These are phyloP conservation scores for Pterois miles DNA, from an alignment of 2,797 vertebrate species.

Conservation along the genomic window DNA sequence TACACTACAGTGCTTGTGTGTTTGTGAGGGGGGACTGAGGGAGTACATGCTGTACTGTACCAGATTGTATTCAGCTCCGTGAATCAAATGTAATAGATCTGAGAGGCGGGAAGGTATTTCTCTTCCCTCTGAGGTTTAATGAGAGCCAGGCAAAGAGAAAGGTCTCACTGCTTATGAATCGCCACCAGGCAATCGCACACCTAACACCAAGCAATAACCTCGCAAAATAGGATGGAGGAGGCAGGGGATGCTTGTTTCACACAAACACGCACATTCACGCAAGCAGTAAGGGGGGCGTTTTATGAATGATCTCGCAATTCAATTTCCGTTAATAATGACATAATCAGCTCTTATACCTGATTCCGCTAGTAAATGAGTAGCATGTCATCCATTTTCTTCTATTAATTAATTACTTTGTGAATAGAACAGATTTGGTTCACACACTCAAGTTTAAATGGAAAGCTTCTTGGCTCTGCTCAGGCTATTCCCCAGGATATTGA, in stretches of 20 bases:
- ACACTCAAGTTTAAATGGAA: constrained; percentile 1
- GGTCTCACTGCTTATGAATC: constrained; percentile 54
- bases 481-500: constrained; percentile 36
- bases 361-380: neutral
- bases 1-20: neutral
- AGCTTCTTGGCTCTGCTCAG: constrained; percentile 9
- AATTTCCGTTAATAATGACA: constrained; percentile 11
- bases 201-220: constrained; percentile 29
- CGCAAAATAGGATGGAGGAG: neutral
- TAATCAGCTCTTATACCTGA: neutral
- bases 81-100: constrained; percentile 56
- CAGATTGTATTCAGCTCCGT: constrained; percentile 37
- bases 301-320: constrained; percentile 3
- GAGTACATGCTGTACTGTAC: constrained; percentile 49
- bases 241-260: neutral
- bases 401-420: constrained; percentile 16
- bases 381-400: constrained; percentile 11
- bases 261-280: constrained; percentile 1
- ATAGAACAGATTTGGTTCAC: neutral
- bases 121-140: constrained; percentile 51
- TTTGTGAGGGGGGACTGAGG: neutral
- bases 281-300: neutral
- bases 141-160: constrained; percentile 46
- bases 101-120: constrained; percentile 20
- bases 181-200: constrained; percentile 39